A percentile compares a stretch with the other conserved stretches of the same genome.
Evolutionary conservation across 2,797 vertebrate species (phyloP).

Genomic region (Apodemus agrarius): DNA sequence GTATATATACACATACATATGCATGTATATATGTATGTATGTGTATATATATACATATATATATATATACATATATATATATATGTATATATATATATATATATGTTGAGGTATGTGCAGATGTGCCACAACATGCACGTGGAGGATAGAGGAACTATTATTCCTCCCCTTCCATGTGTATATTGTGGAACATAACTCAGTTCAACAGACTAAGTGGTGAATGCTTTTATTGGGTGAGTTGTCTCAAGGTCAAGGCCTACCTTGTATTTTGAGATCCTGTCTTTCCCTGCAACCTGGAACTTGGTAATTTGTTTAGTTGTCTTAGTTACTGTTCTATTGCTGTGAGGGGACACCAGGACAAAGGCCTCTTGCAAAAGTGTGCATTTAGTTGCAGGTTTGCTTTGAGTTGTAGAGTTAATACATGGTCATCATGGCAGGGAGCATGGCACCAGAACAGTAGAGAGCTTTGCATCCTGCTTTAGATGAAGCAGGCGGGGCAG

Average conservation of each 20-base stretch:
- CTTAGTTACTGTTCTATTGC: background rate
- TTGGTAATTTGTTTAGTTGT: background rate
- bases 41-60: too few relatives aligned
- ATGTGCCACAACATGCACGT: too few relatives aligned
- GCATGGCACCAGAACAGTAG: background rate
- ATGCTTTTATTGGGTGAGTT: background rate
- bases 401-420: background rate
- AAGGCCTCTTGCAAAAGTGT: background rate
- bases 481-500: background rate
- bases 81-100: too few relatives aligned
- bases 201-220: background rate
- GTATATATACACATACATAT: too few relatives aligned
- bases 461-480: background rate
- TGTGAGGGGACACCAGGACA: background rate
- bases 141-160: background rate
- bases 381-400: background rate
- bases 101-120: background rate
- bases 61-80: too few relatives aligned
- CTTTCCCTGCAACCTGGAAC: background rate
- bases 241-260: background rate
- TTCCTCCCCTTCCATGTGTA: background rate
- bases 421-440: background rate
- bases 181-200: background rate
- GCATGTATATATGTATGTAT: too few relatives aligned
- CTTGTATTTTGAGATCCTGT: background rate